Percentiles rank a stretch among this genome's conserved stretches.
Conservation (phyloP, 2,797 vertebrate species). For the Pampus argenteus region DNA sequence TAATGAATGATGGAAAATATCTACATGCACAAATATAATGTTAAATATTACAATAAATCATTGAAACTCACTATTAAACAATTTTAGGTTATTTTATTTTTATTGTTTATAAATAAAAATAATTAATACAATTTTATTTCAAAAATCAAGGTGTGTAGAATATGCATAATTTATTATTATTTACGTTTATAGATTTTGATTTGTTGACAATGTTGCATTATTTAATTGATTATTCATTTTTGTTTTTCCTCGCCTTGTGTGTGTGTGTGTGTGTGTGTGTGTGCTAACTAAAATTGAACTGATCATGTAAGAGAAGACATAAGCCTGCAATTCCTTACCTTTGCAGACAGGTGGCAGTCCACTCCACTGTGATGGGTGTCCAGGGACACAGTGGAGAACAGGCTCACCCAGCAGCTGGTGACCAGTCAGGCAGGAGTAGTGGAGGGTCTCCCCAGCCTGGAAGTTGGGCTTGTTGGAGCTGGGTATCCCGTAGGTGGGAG, state of each 20-base stretch:
- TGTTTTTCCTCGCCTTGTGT: not conserved
- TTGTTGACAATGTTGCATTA: not conserved
- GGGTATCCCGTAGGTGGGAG: slow-evolving; percentile 87
- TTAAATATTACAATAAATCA: too few relatives aligned
- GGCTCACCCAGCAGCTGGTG: slow-evolving; percentile 90
- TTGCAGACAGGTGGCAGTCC: slow-evolving; percentile 92
- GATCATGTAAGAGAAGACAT: not conserved
- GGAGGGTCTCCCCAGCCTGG: slow-evolving; percentile 88
- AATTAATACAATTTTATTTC: too few relatives aligned
- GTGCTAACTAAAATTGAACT: not conserved
- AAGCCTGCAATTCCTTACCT: slow-evolving; percentile 75
- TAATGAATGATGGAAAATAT: too few relatives aligned
- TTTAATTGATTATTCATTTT: not conserved
- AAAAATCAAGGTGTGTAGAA: too few relatives aligned
- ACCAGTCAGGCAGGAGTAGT: slow-evolving; percentile 89
- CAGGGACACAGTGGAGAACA: slow-evolving; percentile 90
- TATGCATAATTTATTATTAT: not conserved
- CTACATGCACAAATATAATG: too few relatives aligned
- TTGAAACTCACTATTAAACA: too few relatives aligned
- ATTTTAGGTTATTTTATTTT: too few relatives aligned
- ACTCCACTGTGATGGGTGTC: slow-evolving; percentile 94
- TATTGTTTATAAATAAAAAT: too few relatives aligned
- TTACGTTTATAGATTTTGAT: not conserved
- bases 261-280: not conserved
- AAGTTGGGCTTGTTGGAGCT: slow-evolving; percentile 87